These are phyloP conservation scores for Promerops cafer DNA, from an alignment of 2,113 vertebrate genomes.

Conservation along the genomic window DNA sequence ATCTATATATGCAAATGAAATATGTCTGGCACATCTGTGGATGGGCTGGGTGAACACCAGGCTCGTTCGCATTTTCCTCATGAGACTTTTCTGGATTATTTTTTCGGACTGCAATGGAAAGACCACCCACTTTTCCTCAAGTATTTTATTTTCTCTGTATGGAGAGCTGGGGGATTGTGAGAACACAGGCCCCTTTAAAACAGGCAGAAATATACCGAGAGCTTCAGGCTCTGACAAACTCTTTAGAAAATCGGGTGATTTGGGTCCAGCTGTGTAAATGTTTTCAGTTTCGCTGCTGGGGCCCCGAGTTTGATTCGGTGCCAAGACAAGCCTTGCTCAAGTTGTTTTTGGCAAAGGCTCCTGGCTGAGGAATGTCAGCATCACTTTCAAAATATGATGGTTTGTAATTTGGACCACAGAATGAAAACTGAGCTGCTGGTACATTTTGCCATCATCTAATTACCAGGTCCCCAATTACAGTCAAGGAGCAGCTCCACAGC, in stretches of 20 bases:
- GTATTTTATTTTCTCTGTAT: slow-evolving; percentile 60
- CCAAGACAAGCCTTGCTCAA: slow-evolving; percentile 89
- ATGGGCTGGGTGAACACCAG: neutral
- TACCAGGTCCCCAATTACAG: slow-evolving; percentile 74
- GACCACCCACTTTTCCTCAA: slow-evolving; percentile 38
- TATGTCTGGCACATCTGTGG: neutral
- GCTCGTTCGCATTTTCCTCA: slow-evolving; percentile 6
- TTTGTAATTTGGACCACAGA: slow-evolving; percentile 87
- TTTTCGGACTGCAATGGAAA: slow-evolving; percentile 37
- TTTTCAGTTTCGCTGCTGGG: slow-evolving; percentile 94
- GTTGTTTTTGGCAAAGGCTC: slow-evolving; percentile 93
- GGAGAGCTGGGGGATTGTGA: slow-evolving; percentile 21
- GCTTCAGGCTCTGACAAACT: slow-evolving; percentile 66
- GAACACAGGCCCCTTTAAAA: slow-evolving; percentile 75
- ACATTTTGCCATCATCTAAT: slow-evolving; percentile 84
- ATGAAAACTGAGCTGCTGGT: slow-evolving; percentile 85
- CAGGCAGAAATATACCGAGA: slow-evolving; percentile 42
- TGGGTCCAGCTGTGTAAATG: slow-evolving; percentile 99
- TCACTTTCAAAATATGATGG: slow-evolving; percentile 92
- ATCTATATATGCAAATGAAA: slow-evolving; percentile 45
- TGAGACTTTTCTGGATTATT: slow-evolving; percentile 28
- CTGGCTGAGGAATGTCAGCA: slow-evolving; percentile 93
- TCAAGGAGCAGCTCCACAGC: slow-evolving; percentile 68
- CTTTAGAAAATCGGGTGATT: slow-evolving; percentile 78
- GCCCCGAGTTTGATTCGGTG: slow-evolving; percentile 83